A percentile compares a stretch with the other conserved stretches of the same genome.
phyloP scores from a whole-genome alignment of 2,113 vertebrate genomes.

The Amblyopsis rosae region DNA sequence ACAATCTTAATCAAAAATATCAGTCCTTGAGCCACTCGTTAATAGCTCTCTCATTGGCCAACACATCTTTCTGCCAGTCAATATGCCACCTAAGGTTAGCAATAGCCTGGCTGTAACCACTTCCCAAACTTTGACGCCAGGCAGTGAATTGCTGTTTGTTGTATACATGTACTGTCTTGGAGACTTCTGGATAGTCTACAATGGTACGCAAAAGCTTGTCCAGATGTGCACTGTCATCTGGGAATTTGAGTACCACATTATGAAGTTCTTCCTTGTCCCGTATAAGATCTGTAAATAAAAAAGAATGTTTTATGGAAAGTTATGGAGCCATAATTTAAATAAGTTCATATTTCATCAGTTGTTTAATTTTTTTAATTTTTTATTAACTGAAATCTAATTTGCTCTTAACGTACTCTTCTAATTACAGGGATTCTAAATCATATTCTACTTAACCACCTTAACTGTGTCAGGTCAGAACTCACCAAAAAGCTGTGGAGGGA shows the following conservation, averaged over 20 bases:
- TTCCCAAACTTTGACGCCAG: conserved; percentile 83
- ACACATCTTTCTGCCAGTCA: conserved; percentile 86
- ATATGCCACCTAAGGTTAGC: conserved; percentile 90
- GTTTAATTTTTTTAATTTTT: background rate
- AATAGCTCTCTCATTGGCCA: conserved; percentile 80
- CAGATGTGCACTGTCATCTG: conserved; percentile 70
- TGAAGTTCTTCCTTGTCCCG: conserved; percentile 86
- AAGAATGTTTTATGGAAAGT: background rate
- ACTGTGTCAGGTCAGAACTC: conserved; percentile 33
- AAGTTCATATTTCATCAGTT: background rate
- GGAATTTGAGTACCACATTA: conserved; percentile 81
- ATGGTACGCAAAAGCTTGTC: conserved; percentile 82
- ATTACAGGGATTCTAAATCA: too few relatives aligned
- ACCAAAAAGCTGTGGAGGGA: conserved; percentile 90
- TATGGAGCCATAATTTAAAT: background rate
- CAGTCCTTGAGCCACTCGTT: conserved; percentile 77
- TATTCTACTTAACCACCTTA: too few relatives aligned
- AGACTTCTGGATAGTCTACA: conserved; percentile 87
- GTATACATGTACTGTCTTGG: conserved; percentile 82
- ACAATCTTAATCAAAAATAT: background rate
- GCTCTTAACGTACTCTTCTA: too few relatives aligned
- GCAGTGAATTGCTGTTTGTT: conserved; percentile 85
- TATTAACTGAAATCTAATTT: too few relatives aligned
- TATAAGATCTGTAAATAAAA: conserved; percentile 81
- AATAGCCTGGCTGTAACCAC: conserved; percentile 85